Evolutionary conservation across 1,140 invertebrate species (phyloP).

Genomic region (Drosophila sulfurigaster): DNA sequence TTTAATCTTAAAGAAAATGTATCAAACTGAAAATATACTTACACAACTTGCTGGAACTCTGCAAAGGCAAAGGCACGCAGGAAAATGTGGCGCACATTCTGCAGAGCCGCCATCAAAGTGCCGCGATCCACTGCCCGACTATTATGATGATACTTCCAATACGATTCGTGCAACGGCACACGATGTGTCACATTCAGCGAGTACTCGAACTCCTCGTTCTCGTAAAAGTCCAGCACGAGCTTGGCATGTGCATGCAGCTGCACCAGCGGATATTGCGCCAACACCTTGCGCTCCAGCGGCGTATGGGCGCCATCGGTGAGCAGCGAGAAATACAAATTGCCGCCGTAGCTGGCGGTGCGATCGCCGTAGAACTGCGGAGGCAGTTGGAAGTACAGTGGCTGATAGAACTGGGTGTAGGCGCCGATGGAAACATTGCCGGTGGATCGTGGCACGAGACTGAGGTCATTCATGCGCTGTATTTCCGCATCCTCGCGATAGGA

Average conservation of each 20-base stretch:
- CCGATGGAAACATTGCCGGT: conserved; percentile 88
- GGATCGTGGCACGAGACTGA: conserved; percentile 85
- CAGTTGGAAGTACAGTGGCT: conserved; percentile 94
- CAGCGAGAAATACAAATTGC: conserved; percentile 92
- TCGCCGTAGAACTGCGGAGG: conserved; percentile 94
- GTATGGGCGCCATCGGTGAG: conserved; percentile 88
- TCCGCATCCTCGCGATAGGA: conserved; percentile 76
- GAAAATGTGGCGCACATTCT: conserved; percentile 93
- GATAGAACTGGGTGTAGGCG: conserved; percentile 88
- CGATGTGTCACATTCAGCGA: conserved; percentile 74
- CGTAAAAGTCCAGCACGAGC: conserved; percentile 92
- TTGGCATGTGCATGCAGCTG: conserved; percentile 92
- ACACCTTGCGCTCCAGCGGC: conserved; percentile 86
- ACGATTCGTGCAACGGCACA: conserved; percentile 87
- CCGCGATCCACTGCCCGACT: conserved; percentile 87
- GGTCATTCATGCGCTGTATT: conserved; percentile 85
- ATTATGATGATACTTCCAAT: conserved; percentile 85
- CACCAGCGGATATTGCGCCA: conserved; percentile 91
- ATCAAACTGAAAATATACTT: conserved; percentile 68
- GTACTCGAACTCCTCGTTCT: conserved; percentile 82
- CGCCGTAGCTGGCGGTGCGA: conserved; percentile 96
- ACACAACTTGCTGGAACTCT: conserved; percentile 88
- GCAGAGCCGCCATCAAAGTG: conserved; percentile 95
- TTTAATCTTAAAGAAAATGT: too few relatives aligned
- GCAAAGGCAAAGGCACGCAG: conserved; percentile 91